A percentile compares a stretch with the other conserved stretches of the same genome.
Conservation (phyloP, 1,140 invertebrate genomes). For the Lethrus apterus region DNA sequence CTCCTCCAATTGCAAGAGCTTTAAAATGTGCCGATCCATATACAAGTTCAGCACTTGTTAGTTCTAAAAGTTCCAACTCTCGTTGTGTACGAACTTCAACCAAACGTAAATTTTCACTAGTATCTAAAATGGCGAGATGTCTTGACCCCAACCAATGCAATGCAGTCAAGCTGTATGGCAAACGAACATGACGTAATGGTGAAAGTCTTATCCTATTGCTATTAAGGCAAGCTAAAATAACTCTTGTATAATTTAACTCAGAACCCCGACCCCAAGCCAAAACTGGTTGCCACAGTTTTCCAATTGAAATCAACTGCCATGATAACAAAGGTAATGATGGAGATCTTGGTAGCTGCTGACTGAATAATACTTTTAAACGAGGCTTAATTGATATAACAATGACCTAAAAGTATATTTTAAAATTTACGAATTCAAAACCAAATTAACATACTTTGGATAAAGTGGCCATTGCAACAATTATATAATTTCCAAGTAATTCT, state of each 20-base stretch:
- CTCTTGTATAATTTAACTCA: conserved; percentile 76
- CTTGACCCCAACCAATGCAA: conserved; percentile 84
- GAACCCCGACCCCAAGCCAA: conserved; percentile 78
- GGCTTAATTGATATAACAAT: conserved; percentile 75
- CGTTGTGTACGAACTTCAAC: conserved; percentile 83
- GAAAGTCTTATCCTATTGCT: conserved; percentile 51
- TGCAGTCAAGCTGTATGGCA: conserved; percentile 62
- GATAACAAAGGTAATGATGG: conserved; percentile 76
- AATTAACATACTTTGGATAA: conserved; percentile 68
- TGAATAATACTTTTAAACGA: conserved; percentile 47
- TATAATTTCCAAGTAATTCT: conserved; percentile 63
- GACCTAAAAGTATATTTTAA: conserved; percentile 27
- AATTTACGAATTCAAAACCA: not conserved
- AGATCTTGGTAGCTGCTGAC: conserved; percentile 48
- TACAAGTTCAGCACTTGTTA: conserved; percentile 77
- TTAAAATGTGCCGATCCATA: conserved; percentile 93
- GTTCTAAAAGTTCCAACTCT: conserved; percentile 74
- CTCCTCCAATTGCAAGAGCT: conserved; percentile 65
- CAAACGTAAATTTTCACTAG: conserved; percentile 76
- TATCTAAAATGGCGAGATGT: conserved; percentile 78
- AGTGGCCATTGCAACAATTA: conserved; percentile 86
- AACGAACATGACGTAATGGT: conserved; percentile 59
- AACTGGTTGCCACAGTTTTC: conserved; percentile 67
- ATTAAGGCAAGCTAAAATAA: conserved; percentile 42
- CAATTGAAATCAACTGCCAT: conserved; percentile 86